Evolutionary conservation across 2,797 vertebrate species (phyloP), one percentile per base, ranked within the genome.

Genomic region (Sphenodon punctatus): DNA sequence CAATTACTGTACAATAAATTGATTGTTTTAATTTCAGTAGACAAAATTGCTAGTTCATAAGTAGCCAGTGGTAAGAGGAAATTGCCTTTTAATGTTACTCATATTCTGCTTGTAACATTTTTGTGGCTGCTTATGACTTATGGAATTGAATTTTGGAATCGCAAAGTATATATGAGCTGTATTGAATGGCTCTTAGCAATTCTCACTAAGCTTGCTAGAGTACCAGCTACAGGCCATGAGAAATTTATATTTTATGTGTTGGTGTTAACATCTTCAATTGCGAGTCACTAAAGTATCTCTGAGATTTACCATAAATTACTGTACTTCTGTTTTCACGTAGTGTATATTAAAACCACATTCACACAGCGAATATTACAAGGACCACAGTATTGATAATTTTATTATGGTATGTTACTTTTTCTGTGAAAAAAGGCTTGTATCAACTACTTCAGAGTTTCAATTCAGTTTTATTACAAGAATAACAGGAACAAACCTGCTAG

Each of bases 11-110:
- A 86, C 90, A 86, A 65, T 78, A 86, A 69, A 85, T 46, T 82
- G 70, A 77, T 92, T 79, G 76, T 92, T 93, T 93, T 90, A 65
- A 91, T 85, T 93, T 94, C 72, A 86, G 66, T 90, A 46, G 76
- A 72, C 74, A 80, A 82, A 90, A 70, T 72, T 93, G 66, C 91
- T 70, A 80, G 55, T 86, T 93, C 83, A 85, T 92, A 92, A 93
- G 69, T 74, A 93, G 89, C 84, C 75, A 82, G 78, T 84, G 91
- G 68, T 78, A 78, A 85, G 86, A 80, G 92, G 84, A 93, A 90
- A 93, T 92, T 85, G 85, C 53, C 51, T 91, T 93, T 92, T 94
- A 91, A 88, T 89, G 69, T 86, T 82, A 75, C 59, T 90, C 60
- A 25, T 91, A 86, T 79, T 92, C 39, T 14, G 48, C 71, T 87